These are phyloP conservation scores for Orchestes rusci DNA, from an alignment of 2,888 invertebrate species.

Conservation along the genomic window DNA sequence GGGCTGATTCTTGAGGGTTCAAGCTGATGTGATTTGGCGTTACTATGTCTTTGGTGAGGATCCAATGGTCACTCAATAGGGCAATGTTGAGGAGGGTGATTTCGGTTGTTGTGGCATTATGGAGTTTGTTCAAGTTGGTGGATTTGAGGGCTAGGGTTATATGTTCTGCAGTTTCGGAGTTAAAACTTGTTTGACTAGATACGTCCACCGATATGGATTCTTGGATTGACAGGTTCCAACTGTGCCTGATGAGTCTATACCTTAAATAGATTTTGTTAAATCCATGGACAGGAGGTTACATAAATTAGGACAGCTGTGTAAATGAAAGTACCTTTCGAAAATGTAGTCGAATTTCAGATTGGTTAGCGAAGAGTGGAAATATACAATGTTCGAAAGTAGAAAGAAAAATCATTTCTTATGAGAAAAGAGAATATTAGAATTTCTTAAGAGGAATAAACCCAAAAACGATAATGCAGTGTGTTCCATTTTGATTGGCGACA, in stretches of 20 bases:
- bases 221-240: conserved; percentile 55
- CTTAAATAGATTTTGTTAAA: too few relatives aligned
- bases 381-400: too few relatives aligned
- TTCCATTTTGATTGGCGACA: too few relatives aligned
- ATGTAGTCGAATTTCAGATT: neutral
- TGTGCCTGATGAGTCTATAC: conserved; percentile 57
- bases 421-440: too few relatives aligned
- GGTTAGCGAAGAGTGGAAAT: too few relatives aligned
- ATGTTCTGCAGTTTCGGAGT: conserved; percentile 45
- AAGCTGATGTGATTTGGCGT: conserved; percentile 42
- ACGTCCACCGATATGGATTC: conserved; percentile 54
- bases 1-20: conserved; percentile 48
- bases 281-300: too few relatives aligned
- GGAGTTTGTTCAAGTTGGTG: conserved; percentile 61
- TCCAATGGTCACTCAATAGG: conserved; percentile 57
- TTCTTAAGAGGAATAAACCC: too few relatives aligned
- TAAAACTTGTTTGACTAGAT: conserved; percentile 45
- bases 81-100: conserved; percentile 54
- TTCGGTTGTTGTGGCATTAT: conserved; percentile 51
- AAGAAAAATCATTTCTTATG: too few relatives aligned
- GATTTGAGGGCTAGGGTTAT: conserved; percentile 61
- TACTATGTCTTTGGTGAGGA: conserved; percentile 40
- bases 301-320: too few relatives aligned
- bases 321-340: conserved; percentile 10
- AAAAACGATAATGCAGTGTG: too few relatives aligned